These are phyloP conservation scores for Plemyria rubiginata DNA, from an alignment of 2,888 invertebrate genomes.

Conservation along the genomic window DNA sequence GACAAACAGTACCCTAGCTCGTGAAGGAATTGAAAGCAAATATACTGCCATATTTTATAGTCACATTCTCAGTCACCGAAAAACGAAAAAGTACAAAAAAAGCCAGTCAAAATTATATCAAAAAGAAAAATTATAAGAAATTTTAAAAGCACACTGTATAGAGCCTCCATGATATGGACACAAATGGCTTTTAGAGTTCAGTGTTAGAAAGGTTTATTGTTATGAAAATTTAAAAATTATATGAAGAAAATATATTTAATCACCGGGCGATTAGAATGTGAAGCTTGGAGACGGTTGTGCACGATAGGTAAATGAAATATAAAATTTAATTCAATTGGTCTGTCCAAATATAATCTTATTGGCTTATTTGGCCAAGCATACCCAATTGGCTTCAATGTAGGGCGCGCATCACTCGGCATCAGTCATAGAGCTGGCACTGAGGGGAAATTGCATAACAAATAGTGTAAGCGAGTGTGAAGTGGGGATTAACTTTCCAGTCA, in stretches of 20 bases:
- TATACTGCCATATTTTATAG: constrained; percentile 80
- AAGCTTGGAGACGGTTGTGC: constrained; percentile 82
- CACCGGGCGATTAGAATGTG: constrained; percentile 56
- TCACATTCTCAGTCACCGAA: constrained; percentile 55
- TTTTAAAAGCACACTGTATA: constrained; percentile 37
- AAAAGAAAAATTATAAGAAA: constrained; percentile 29
- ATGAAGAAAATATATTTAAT: constrained; percentile 40
- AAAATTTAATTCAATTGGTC: constrained; percentile 63
- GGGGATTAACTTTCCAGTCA: not conserved
- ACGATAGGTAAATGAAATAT: constrained; percentile 75
- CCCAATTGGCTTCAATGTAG: constrained; percentile 42
- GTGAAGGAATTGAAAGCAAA: constrained; percentile 79
- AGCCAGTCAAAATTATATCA: constrained; percentile 33
- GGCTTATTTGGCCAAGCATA: constrained; percentile 58
- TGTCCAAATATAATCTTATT: constrained; percentile 66
- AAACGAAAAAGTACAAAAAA: constrained; percentile 61
- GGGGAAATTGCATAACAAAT: constrained; percentile 4
- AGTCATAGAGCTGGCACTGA: constrained; percentile 17
- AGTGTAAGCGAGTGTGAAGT: not conserved
- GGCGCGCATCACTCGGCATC: constrained; percentile 28
- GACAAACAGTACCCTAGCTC: constrained; percentile 47
- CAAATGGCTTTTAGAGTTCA: constrained; percentile 41
- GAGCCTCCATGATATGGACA: constrained; percentile 37
- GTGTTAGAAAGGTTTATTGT: constrained; percentile 40
- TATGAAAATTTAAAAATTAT: constrained; percentile 38